Conservation (phyloP, 2,797 vertebrate species). For the Botia kubotai region DNA sequence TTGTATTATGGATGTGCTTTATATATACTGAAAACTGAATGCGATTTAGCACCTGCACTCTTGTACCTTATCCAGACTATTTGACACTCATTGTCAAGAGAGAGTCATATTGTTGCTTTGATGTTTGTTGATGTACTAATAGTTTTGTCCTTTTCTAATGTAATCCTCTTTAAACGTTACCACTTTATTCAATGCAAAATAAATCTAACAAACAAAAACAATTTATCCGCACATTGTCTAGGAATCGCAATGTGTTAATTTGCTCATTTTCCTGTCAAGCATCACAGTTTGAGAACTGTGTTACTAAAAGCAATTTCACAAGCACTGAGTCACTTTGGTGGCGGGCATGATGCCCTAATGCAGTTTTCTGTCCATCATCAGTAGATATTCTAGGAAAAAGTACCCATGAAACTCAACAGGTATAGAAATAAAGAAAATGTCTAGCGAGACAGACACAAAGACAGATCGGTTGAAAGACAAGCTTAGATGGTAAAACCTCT, state of each 20-base stretch:
- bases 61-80: not conserved
- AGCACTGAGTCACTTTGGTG: slow-evolving; percentile 4
- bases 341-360: slow-evolving; percentile 12
- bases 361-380: slow-evolving; percentile 14
- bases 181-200: not conserved
- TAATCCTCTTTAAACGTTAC: not conserved
- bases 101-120: not conserved
- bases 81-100: not conserved
- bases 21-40: not conserved
- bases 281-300: not conserved
- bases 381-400: not conserved
- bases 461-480: slow-evolving; percentile 17
- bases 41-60: not conserved
- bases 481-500: slow-evolving; percentile 21
- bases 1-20: not conserved
- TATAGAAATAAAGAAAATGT: not conserved
- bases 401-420: slow-evolving; percentile 15
- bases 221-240: slow-evolving; percentile 8
- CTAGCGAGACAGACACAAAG: slow-evolving; percentile 5
- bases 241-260: not conserved
- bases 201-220: not conserved
- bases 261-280: slow-evolving; percentile 17
- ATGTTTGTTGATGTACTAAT: not conserved
- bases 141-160: not conserved
- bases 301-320: slow-evolving; percentile 27